A percentile compares a stretch with the other conserved stretches of the same genome.
Conservation (phyloP, 2,888 invertebrate species). For the Tetranychus piercei region DNA sequence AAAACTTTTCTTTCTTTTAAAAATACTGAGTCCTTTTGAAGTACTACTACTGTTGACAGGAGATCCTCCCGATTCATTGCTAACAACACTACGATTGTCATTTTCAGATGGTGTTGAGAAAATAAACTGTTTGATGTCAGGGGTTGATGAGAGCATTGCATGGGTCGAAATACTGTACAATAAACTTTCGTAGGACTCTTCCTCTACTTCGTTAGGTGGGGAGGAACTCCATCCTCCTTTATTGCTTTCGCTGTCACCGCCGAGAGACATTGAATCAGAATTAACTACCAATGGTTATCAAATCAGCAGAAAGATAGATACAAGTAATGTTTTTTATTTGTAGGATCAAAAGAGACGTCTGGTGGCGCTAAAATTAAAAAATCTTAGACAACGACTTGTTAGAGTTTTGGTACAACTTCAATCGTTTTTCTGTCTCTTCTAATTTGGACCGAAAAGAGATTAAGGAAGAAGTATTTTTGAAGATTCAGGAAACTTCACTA, state of each 20-base stretch:
- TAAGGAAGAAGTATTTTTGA: too few species aligned
- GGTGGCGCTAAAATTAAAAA: too few species aligned
- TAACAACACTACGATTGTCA: background rate
- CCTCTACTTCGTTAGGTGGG: constrained; percentile 16
- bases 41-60: background rate
- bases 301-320: too few species aligned
- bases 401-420: constrained; percentile 53
- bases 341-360: too few species aligned
- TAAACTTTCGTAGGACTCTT: constrained; percentile 38
- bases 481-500: too few species aligned
- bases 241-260: constrained; percentile 26
- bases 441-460: constrained; percentile 91
- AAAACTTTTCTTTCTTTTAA: background rate
- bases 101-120: background rate
- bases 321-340: too few species aligned
- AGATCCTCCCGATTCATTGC: background rate
- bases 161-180: constrained; percentile 39
- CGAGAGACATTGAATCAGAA: background rate
- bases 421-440: constrained; percentile 73
- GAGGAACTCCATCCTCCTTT: constrained; percentile 27
- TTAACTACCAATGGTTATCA: too few species aligned
- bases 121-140: constrained; percentile 18
- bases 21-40: background rate
- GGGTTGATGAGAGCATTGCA: constrained; percentile 22
- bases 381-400: constrained; percentile 39